Percentiles rank a stretch among this genome's conserved stretches.
phyloP scores from a whole-genome alignment of 2,888 invertebrate species.

The Drosophila sordidula region DNA sequence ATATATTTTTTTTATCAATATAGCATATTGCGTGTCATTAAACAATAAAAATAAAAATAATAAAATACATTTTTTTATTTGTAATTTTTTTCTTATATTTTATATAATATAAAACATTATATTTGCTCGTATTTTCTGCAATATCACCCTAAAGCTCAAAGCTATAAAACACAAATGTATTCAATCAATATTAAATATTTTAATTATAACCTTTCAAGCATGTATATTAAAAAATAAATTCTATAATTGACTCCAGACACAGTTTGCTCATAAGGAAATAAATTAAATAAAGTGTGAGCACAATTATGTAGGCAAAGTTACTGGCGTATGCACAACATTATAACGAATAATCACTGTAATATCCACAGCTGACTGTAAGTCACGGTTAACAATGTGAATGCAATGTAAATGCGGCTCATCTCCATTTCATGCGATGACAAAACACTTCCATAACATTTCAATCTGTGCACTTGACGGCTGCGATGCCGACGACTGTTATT shows the following conservation, averaged over 20 bases:
- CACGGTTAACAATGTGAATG: conserved; percentile 42
- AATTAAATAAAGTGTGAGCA: not conserved
- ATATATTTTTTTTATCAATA: no score
- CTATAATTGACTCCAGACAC: conserved; percentile 4
- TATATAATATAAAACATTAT: no score
- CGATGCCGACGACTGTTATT: conserved; percentile 72
- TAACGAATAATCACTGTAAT: conserved; percentile 23
- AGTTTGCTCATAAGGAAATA: conserved; percentile 21
- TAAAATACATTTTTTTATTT: no score
- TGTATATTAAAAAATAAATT: conserved; percentile 7
- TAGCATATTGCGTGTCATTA: no score
- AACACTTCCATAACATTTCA: conserved; percentile 73
- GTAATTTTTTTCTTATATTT: no score
- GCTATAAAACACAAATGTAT: not conserved
- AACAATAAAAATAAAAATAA: no score
- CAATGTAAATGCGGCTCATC: conserved; percentile 46
- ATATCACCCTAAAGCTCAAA: not conserved
- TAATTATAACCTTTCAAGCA: conserved; percentile 5
- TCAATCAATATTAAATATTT: not conserved
- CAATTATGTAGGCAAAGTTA: not conserved
- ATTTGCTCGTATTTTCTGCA: not conserved
- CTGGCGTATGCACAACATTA: conserved; percentile 11
- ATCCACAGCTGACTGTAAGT: conserved; percentile 31
- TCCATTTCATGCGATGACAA: conserved; percentile 64
- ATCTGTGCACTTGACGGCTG: conserved; percentile 61